These are phyloP conservation scores for Rafetus swinhoei DNA, from an alignment of 2,113 vertebrate species.

Conservation along the genomic window DNA sequence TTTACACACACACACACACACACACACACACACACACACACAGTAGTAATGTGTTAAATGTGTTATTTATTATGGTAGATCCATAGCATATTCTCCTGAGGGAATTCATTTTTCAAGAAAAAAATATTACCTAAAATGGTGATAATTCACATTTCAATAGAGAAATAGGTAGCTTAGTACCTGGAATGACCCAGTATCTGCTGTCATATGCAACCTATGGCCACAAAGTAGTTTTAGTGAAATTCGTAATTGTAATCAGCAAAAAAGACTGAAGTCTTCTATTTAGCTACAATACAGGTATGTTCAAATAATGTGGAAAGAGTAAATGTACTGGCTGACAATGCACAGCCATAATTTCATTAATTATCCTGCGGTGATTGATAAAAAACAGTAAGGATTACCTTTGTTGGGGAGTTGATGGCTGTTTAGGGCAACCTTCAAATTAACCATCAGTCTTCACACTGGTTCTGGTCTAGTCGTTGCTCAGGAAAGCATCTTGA, in stretches of 20 bases:
- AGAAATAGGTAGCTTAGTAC: background rate
- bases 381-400: background rate
- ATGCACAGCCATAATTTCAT: background rate
- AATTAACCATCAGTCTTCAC: background rate
- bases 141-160: background rate
- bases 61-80: background rate
- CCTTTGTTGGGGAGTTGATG: background rate
- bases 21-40: too few relatives aligned
- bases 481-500: background rate
- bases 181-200: background rate
- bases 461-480: background rate
- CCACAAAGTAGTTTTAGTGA: background rate
- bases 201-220: background rate
- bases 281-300: background rate
- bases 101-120: background rate
- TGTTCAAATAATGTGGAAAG: too few relatives aligned
- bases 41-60: too few relatives aligned
- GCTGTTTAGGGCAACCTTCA: conserved; percentile 7
- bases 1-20: background rate
- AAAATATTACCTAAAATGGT: background rate
- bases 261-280: background rate
- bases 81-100: background rate
- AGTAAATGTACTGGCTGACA: background rate
- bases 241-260: background rate
- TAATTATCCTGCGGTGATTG: background rate